A percentile compares a stretch with the other conserved stretches of the same genome.
phyloP scores from a whole-genome alignment of 35 echinoderm and acorn worm genomes.

The Strongylocentrotus purpuratus region DNA sequence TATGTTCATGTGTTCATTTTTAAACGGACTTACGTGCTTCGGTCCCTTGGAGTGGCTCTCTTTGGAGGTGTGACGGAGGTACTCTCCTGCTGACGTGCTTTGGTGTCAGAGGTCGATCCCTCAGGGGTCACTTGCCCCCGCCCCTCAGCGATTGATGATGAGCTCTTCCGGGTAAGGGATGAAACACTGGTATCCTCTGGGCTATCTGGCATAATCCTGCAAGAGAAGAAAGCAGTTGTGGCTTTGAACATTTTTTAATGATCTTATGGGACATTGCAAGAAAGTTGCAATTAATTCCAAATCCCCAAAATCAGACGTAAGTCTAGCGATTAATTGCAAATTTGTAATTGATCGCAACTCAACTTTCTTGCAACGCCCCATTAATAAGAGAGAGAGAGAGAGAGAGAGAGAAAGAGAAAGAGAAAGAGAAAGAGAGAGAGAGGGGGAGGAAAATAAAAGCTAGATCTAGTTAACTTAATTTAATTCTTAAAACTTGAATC shows the following conservation, averaged over 20 bases:
- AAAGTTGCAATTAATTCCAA: no score
- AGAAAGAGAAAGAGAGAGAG: no score
- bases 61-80: not conserved
- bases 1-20: not conserved
- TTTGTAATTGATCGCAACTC: no score
- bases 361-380: no score
- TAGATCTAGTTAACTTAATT: no score
- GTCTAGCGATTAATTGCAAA: no score
- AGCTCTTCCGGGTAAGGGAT: not conserved
- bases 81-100: not conserved
- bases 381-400: no score
- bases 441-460: no score
- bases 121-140: not conserved
- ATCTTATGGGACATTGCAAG: no score
- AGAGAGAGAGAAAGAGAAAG: no score
- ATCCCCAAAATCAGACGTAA: no score
- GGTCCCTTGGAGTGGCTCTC: constrained; percentile 16
- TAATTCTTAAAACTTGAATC: no score
- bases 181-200: constrained; percentile 7
- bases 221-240: not conserved
- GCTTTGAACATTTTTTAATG: not conserved
- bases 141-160: not conserved
- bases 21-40: not conserved
- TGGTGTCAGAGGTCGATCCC: not conserved
- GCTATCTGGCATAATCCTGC: constrained; percentile 21